Percentiles rank a stretch among this genome's conserved stretches.
Evolutionary conservation across 2,797 vertebrate genomes (phyloP).

Genomic region (Tragopan temminckii): DNA sequence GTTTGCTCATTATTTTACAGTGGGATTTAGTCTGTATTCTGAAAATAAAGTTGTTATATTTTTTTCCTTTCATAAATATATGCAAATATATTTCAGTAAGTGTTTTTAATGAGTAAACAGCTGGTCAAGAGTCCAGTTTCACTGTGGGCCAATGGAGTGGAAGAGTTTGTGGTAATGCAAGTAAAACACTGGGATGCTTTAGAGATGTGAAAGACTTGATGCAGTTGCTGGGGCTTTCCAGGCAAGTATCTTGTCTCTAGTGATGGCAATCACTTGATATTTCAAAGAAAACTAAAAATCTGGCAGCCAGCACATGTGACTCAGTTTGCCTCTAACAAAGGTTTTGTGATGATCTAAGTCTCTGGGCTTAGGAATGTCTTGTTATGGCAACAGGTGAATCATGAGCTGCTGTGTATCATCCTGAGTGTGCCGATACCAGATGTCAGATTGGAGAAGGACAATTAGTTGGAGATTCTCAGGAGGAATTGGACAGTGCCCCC

Average conservation of each 20-base stretch:
- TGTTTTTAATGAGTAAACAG: neutral
- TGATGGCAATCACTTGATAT: neutral
- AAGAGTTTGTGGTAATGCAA: neutral
- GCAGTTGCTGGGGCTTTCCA: neutral
- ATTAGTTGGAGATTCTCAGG: neutral
- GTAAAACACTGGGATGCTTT: neutral
- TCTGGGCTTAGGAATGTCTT: neutral
- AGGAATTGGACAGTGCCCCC: neutral
- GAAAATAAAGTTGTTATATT: slow-evolving; percentile 78
- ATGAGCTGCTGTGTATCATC: neutral
- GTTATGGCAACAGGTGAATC: neutral
- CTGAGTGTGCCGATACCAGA: neutral
- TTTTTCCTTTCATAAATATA: slow-evolving; percentile 50
- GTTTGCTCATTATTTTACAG: slow-evolving; percentile 68
- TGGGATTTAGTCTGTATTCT: slow-evolving; percentile 65
- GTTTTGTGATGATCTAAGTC: fast-evolving
- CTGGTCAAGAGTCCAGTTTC: neutral
- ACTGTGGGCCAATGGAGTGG: neutral
- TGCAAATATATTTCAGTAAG: neutral
- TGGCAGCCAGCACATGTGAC: neutral
- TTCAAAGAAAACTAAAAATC: neutral
- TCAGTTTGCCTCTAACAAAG: neutral
- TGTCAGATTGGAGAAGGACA: neutral
- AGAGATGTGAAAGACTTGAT: neutral
- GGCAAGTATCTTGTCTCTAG: neutral